Percentiles rank a stretch among this genome's conserved stretches.
phyloP scores from a whole-genome alignment of 2,113 vertebrate genomes.

The Odontophorus gujanensis region DNA sequence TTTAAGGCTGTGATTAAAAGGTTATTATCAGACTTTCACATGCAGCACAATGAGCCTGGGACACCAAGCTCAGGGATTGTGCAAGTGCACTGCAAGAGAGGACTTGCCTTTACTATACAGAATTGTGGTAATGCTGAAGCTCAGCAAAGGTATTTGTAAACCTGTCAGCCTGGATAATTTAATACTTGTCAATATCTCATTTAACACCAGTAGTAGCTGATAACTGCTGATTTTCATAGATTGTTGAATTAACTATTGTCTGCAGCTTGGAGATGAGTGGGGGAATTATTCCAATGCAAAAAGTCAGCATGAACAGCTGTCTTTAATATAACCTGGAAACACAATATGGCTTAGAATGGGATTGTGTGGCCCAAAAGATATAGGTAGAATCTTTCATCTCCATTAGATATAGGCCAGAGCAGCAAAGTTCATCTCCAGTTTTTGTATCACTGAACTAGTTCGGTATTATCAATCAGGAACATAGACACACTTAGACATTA shows the following conservation, averaged over 20 bases:
- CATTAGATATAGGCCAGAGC: conserved; percentile 34
- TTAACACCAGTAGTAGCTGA: conserved; percentile 26
- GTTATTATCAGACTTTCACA: neutral
- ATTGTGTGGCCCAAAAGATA: conserved; percentile 2
- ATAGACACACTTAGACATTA: neutral
- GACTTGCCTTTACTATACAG: neutral
- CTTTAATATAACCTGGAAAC: conserved; percentile 54
- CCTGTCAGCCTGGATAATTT: neutral
- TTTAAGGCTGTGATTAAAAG: neutral
- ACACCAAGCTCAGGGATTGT: neutral
- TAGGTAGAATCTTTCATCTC: conserved; percentile 65
- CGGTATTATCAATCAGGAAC: conserved; percentile 30
- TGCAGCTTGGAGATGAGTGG: neutral
- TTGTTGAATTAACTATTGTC: neutral
- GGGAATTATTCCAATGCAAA: conserved; percentile 3
- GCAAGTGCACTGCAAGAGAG: conserved; percentile 10
- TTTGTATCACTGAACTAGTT: conserved; percentile 55
- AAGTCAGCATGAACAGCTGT: conserved; percentile 35
- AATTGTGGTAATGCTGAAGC: neutral
- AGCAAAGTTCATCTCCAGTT: conserved; percentile 64
- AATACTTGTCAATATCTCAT: conserved; percentile 14
- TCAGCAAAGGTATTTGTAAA: conserved; percentile 10
- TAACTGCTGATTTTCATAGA: conserved; percentile 19
- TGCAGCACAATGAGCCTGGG: neutral
- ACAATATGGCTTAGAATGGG: neutral